Conservation (phyloP, 2,113 vertebrate species). For the Carassius auratus region DNA sequence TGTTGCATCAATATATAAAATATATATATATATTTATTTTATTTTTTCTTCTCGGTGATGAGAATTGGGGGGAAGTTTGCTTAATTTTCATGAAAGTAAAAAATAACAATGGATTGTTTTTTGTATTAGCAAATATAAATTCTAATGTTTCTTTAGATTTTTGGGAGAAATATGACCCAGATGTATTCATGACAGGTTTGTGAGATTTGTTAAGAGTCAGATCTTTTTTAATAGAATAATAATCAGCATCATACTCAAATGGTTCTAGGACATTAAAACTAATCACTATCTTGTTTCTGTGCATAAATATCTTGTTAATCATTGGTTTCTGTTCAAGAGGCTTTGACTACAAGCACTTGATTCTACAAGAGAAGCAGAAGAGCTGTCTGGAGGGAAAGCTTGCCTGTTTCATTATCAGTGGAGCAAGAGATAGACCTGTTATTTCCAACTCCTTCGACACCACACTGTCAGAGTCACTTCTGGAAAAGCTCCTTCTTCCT, state of each 20-base stretch:
- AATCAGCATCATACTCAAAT: not conserved
- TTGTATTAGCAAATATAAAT: not conserved
- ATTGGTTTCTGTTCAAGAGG: not conserved
- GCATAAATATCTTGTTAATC: slow-evolving; percentile 13
- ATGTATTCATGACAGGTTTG: not conserved
- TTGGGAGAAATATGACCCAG: not conserved
- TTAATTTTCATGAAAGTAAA: not conserved
- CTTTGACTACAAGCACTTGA: not conserved
- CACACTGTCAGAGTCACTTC: slow-evolving; percentile 24
- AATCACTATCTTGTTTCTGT: not conserved
- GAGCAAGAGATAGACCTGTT: slow-evolving; percentile 33
- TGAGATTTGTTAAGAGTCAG: not conserved
- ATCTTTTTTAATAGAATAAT: slow-evolving; percentile 1
- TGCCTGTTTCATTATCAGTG: not conserved
- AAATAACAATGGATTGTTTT: not conserved
- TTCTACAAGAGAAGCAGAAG: not conserved
- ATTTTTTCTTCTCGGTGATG: too few species aligned
- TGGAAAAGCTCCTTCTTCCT: slow-evolving; percentile 9
- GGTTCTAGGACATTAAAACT: not conserved
- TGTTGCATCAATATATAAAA: too few species aligned
- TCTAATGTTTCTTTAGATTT: not conserved
- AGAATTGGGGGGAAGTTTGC: not conserved
- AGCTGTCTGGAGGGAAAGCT: not conserved
- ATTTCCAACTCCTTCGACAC: slow-evolving; percentile 35
- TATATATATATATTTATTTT: too few species aligned